Evolutionary conservation across 1,140 invertebrate genomes (phyloP).

Genomic region (Latrodectus geometricus): DNA sequence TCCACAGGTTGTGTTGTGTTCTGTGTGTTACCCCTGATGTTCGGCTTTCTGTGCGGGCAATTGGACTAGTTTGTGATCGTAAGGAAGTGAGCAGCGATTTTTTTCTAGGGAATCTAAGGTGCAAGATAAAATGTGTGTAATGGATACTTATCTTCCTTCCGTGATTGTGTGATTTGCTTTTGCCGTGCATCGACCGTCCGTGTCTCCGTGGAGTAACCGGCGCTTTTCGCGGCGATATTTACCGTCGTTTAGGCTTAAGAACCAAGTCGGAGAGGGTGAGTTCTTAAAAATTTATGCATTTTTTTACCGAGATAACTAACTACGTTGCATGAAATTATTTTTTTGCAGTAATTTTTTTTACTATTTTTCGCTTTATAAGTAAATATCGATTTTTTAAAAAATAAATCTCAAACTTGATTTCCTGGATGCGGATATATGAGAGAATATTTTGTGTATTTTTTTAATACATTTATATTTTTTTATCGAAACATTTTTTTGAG

Average conservation of each 20-base stretch:
- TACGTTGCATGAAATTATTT: not conserved
- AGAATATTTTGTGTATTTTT: too few species aligned
- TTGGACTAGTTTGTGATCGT: not conserved
- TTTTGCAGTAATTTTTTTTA: too few species aligned
- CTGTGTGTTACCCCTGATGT: not conserved
- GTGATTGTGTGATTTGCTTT: slow-evolving; percentile 16
- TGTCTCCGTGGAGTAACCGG: not conserved
- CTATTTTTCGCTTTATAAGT: too few species aligned
- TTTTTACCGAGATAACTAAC: not conserved
- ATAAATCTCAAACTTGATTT: too few species aligned
- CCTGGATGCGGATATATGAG: too few species aligned
- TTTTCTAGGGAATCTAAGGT: not conserved
- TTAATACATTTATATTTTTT: too few species aligned
- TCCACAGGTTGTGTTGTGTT: slow-evolving; percentile 37
- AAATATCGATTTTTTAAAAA: too few species aligned
- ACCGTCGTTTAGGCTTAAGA: slow-evolving; percentile 46
- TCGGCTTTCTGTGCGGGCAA: not conserved
- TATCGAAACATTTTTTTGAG: too few species aligned
- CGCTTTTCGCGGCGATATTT: not conserved
- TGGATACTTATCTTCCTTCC: slow-evolving; percentile 33
- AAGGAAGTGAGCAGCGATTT: not conserved
- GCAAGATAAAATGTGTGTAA: not conserved
- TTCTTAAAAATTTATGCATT: slow-evolving; percentile 9
- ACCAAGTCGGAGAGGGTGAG: slow-evolving; percentile 7
- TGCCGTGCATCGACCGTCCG: not conserved